Evolutionary conservation across 2,888 invertebrate species (phyloP), one percentile per base, ranked within the genome.

Genomic region (Temnothorax ravouxi): DNA sequence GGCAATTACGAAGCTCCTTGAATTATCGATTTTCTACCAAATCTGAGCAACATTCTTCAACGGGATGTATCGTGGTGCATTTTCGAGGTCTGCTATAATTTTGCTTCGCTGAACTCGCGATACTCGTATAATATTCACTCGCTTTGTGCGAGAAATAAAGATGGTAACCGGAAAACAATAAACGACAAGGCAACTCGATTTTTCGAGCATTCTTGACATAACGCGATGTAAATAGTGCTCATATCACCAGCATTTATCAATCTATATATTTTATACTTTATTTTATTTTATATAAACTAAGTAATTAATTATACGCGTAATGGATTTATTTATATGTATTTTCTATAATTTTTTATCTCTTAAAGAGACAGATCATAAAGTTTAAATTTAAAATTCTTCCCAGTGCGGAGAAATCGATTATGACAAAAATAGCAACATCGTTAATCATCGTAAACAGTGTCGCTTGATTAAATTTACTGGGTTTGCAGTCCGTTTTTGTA

Each of bases 151-250:
- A 21, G 38, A 52, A 18, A 38, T 38, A 76, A 21, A 76, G 47
- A 61, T 15, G 21, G 18, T 50, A 52, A 34, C 8, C 18, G 25
- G 18, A 50, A 76, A 76, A 52, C 13, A 76, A 76, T 76, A 41
- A 52, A 52, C 21, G 74, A 34, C 38, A 64, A 52, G 64, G 41
- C 41, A 47, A 64, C 25, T 52, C 52, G 38, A 62, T 75, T 56
- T 56, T 50, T 9, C 11, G 25, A 25, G 52, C 64, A 5, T 75
- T 75, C 75, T 41, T 50, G 15, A 38, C 50, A 75, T 62, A 47
- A 44, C 29, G 29, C 29, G 29, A 62, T 21, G 29, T 50, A 62
- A 29, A 13, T 59, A 41, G 21, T 21, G 5, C 18, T 38, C 29
- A 15, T n/a, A 61, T 47, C 29, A 47, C 25, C 11, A 11, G 0